Conservation (phyloP, 2,797 vertebrate genomes). For the Danio jaintianensis region DNA sequence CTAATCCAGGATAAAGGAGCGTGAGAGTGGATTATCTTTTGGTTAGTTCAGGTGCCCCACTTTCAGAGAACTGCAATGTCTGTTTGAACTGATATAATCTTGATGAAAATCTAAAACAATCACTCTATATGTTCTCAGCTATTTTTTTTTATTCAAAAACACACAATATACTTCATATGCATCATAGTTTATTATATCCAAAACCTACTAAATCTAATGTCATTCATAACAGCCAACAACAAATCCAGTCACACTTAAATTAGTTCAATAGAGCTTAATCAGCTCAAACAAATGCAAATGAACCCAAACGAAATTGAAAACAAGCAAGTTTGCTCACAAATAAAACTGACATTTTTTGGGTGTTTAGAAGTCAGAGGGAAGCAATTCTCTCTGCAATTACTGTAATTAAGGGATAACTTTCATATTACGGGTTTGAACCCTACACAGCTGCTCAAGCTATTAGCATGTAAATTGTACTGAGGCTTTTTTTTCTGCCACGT, state of each 20-base stretch:
- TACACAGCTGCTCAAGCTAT: conserved; percentile 77
- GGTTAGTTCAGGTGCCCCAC: conserved; percentile 8
- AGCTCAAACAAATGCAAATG: not conserved
- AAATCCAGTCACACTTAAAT: conserved; percentile 21
- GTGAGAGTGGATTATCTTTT: conserved; percentile 24
- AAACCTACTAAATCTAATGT: not conserved
- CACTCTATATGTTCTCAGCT: not conserved
- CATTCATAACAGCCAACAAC: conserved; percentile 17
- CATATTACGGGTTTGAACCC: conserved; percentile 70
- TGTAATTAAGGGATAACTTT: conserved; percentile 81
- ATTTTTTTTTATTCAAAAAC: not conserved
- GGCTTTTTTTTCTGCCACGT: conserved; percentile 55
- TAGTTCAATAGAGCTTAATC: conserved; percentile 28
- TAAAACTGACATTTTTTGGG: conserved; percentile 72
- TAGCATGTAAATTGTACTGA: conserved; percentile 72
- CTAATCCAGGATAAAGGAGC: conserved; percentile 7
- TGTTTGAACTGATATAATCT: not conserved
- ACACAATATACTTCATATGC: not conserved
- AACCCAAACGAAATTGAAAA: conserved; percentile 33
- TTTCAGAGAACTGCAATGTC: conserved; percentile 1
- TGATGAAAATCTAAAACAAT: not conserved
- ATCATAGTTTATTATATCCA: not conserved
- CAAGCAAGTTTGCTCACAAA: conserved; percentile 66
- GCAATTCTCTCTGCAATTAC: conserved; percentile 79
- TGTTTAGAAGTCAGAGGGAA: conserved; percentile 68